These are phyloP conservation scores for Lasioglossum pauxillum DNA, from an alignment of 2,888 invertebrate species.

Conservation along the genomic window DNA sequence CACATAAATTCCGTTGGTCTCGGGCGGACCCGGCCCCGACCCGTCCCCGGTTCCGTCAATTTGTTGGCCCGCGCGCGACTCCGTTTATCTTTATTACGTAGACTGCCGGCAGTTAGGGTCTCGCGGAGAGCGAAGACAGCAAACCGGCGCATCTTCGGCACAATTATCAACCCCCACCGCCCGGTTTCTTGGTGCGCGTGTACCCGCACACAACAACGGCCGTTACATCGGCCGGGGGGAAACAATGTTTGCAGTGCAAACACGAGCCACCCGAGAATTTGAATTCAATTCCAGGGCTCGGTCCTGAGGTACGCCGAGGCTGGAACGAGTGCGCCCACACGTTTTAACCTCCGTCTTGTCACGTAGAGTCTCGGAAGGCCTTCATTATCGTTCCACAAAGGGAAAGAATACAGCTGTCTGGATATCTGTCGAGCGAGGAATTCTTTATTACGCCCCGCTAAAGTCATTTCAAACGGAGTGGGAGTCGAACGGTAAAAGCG, in stretches of 20 bases:
- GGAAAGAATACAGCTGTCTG: constrained; percentile 58
- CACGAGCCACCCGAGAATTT: constrained; percentile 76
- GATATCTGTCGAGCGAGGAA: constrained; percentile 57
- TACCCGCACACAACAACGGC: constrained; percentile 49
- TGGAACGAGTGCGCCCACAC: constrained; percentile 48
- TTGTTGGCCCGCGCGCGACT: constrained; percentile 56
- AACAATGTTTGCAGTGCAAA: constrained; percentile 79
- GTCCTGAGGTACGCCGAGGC: constrained; percentile 50
- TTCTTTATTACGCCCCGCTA: constrained; percentile 55
- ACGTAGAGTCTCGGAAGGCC: constrained; percentile 54
- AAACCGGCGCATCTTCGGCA: constrained; percentile 46
- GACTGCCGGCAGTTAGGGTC: constrained; percentile 38
- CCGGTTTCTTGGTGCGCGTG: constrained; percentile 21
- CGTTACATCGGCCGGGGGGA: constrained; percentile 63
- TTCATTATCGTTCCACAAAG: constrained; percentile 62
- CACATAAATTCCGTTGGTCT: neutral
- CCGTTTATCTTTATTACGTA: constrained; percentile 77
- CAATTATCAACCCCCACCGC: constrained; percentile 62
- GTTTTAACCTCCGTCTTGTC: constrained; percentile 55
- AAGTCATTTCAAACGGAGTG: constrained; percentile 47
- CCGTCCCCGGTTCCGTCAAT: constrained; percentile 19
- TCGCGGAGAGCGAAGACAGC: constrained; percentile 31
- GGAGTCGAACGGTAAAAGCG: neutral
- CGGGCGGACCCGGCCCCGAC: neutral
- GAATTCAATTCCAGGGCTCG: constrained; percentile 75